Evolutionary conservation across 2,888 invertebrate species (phyloP).

Genomic region (Hypena proboscidalis): DNA sequence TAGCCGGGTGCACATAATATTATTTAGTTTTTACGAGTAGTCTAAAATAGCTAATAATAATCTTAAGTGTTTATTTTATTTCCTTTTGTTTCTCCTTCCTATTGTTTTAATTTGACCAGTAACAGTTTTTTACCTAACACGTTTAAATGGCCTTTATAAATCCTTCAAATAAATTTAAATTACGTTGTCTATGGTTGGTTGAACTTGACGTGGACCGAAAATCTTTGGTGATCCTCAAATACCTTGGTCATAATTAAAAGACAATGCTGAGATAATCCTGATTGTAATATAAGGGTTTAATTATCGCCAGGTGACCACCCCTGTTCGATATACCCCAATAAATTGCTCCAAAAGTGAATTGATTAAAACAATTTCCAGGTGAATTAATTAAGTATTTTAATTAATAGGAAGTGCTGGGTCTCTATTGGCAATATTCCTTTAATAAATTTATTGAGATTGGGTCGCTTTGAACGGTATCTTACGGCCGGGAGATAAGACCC

Average conservation of each 20-base stretch:
- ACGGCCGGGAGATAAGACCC: slow-evolving; percentile 70
- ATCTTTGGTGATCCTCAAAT: slow-evolving; percentile 4
- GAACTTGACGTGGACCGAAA: slow-evolving; percentile 1
- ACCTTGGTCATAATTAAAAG: slow-evolving; percentile 39
- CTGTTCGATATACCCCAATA: slow-evolving; percentile 79
- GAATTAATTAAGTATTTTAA: slow-evolving; percentile 86
- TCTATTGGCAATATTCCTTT: slow-evolving; percentile 85
- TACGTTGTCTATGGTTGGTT: slow-evolving; percentile 1
- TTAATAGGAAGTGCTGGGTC: slow-evolving; percentile 83
- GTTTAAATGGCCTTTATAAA: too few relatives aligned
- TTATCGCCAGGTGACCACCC: slow-evolving; percentile 46
- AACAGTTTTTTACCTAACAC: too few relatives aligned
- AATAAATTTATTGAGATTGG: slow-evolving; percentile 84
- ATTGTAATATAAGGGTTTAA: slow-evolving; percentile 45
- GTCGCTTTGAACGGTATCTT: slow-evolving; percentile 71
- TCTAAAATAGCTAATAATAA: too few relatives aligned
- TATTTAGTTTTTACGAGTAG: too few relatives aligned
- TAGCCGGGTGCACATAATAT: too few relatives aligned
- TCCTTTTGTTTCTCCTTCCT: too few relatives aligned
- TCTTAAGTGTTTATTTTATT: too few relatives aligned
- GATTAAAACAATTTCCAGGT: slow-evolving; percentile 84
- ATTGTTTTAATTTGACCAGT: too few relatives aligned
- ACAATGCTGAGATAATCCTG: slow-evolving; percentile 37
- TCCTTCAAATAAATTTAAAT: slow-evolving; percentile 5
- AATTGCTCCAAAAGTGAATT: slow-evolving; percentile 80